Base-by-base conservation (phyloP, 2,797 vertebrate genomes). In the Falco rusticolus region DNA sequence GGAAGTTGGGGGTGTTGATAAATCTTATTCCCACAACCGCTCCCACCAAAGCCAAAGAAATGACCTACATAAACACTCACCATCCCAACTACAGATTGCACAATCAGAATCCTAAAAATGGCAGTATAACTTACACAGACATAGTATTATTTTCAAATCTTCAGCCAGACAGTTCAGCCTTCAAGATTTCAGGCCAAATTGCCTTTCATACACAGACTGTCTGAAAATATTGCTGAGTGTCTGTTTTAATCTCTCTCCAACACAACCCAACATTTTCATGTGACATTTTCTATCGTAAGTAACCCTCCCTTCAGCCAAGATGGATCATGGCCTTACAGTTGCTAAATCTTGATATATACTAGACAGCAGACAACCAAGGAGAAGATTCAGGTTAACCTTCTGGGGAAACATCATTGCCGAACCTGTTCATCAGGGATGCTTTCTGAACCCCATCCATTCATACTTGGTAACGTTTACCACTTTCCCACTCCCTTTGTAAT, bases 211-310 rank as follows among this genome's bases (percentile, higher is more conserved):
- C 59, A 72, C 57, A 85, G 76, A 53, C 12, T 69, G n/a, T 56
- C 50, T 94, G 81, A 96, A 94, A 94, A 93, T 51, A 91, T 54
- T 66, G 70, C 63, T 68, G 45, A 94, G 12, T 51, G 34, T 87
- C 76, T 92, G 37, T 80, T 94, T 81, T 50, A 83, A 78, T 56
- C 41, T 61, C 43, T 72, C 59, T 87, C 29, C 39, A 79, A 84
- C 16, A 80, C 8, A 60, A 39, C 31, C 5, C 37, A 83, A 41
- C 39, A 17, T 50, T 92, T 71, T 71, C 47, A 78, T 11, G 3
- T 34, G 43, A 78, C 28, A 39, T 70, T 82, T 93, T 54, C 75
- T 69, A 21, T 59, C 22, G 15, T 10, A 83, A 59, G 53, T 25
- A 39, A 77, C 37, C 28, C 19, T 57, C 34, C 64, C 28, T 47